A percentile compares a stretch with the other conserved stretches of the same genome.
phyloP scores from a whole-genome alignment of 2,797 vertebrate genomes.

The Acanthis flammea region DNA sequence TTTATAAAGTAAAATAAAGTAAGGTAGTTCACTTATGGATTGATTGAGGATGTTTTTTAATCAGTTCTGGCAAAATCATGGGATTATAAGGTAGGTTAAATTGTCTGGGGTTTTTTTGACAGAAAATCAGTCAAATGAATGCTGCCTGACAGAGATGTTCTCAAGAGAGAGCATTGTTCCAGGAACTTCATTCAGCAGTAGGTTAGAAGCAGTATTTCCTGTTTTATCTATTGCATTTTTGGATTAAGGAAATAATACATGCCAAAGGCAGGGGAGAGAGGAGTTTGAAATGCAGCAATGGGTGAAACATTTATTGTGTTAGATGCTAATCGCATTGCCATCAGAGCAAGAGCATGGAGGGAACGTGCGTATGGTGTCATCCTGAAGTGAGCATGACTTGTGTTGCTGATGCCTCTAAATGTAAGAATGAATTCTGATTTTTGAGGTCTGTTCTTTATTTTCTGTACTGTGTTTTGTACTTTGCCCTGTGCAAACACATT shows the following conservation, averaged over 20 bases:
- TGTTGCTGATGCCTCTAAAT: not conserved
- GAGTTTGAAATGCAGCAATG: not conserved
- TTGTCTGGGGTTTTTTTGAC: not conserved
- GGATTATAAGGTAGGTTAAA: not conserved
- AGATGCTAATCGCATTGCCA: not conserved
- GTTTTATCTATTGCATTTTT: not conserved
- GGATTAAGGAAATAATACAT: rapidly evolving
- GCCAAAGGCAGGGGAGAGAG: not conserved
- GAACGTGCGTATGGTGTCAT: not conserved
- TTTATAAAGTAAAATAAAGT: not conserved
- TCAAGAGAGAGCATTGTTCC: not conserved
- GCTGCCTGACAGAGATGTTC: not conserved
- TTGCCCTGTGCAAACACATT: not conserved
- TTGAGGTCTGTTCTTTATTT: not conserved
- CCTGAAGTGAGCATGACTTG: not conserved
- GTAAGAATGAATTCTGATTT: not conserved
- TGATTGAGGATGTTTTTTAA: not conserved
- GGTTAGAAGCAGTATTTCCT: not conserved
- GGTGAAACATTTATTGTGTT: not conserved
- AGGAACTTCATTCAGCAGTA: not conserved
- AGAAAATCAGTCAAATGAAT: not conserved
- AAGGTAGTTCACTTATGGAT: not conserved
- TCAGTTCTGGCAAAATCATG: not conserved
- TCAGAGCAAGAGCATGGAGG: not conserved
- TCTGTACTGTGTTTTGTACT: not conserved